A percentile compares a stretch with the other conserved stretches of the same genome.
These are phyloP conservation scores for Hydropotes inermis DNA, from an alignment of 2,113 vertebrate species.

Conservation along the genomic window DNA sequence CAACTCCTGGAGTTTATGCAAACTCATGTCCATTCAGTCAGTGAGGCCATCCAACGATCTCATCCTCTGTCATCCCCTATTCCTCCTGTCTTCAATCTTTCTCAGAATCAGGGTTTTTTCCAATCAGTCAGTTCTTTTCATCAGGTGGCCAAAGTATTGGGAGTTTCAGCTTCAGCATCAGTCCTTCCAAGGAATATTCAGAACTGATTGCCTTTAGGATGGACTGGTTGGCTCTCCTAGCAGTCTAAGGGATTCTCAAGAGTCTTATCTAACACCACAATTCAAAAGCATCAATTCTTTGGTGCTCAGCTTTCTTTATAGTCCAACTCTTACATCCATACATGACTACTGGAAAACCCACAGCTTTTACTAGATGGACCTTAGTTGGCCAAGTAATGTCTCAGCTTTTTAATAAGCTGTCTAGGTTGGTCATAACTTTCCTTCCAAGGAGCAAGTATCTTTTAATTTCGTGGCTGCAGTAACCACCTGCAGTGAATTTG, in stretches of 20 bases:
- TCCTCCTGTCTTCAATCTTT: neutral
- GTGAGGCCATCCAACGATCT: neutral
- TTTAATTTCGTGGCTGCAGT: neutral
- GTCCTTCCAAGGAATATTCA: neutral
- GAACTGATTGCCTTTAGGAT: neutral
- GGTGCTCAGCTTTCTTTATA: neutral
- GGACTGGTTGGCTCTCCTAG: neutral
- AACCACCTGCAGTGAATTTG: neutral
- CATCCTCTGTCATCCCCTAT: neutral
- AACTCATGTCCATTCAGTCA: neutral
- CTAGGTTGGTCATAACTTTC: neutral
- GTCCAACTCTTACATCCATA: neutral
- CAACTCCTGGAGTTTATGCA: rapidly evolving
- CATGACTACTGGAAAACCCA: neutral
- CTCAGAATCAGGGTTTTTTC: neutral
- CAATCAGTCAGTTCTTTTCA: neutral
- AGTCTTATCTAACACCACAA: neutral
- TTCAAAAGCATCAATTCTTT: neutral
- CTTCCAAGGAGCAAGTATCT: neutral
- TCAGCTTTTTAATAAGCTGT: neutral
- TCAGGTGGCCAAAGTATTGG: neutral
- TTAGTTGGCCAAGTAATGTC: neutral
- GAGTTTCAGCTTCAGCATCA: neutral
- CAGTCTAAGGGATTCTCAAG: neutral
- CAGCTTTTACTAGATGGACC: neutral